Evolutionary conservation across 2,113 vertebrate species (phyloP).

Genomic region (Trichechus manatus): DNA sequence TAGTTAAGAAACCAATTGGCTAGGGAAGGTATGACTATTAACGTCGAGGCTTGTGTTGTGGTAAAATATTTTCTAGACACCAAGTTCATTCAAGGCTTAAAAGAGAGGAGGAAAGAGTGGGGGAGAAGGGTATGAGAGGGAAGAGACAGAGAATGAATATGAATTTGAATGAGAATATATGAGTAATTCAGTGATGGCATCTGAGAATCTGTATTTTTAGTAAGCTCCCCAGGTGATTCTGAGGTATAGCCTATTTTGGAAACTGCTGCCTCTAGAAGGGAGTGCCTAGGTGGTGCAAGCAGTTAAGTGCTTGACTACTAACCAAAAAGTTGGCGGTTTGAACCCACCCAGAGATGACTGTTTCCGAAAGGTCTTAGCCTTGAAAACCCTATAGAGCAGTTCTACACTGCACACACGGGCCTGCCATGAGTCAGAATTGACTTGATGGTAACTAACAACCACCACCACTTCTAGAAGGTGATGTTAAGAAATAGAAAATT

Average conservation of each 20-base stretch:
- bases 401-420: not conserved
- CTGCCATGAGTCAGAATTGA: not conserved
- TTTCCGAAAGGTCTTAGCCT: no score
- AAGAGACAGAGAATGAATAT: not conserved
- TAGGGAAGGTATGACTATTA: not conserved
- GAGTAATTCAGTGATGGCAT: not conserved
- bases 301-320: no score
- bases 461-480: not conserved
- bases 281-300: no score
- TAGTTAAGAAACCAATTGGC: not conserved
- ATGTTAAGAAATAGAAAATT: slow-evolving; percentile 53
- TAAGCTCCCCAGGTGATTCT: not conserved
- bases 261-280: slow-evolving; percentile 17
- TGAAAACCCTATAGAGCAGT: not conserved
- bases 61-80: slow-evolving; percentile 48
- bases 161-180: not conserved
- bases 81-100: slow-evolving; percentile 55
- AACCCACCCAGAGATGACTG: no score
- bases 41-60: slow-evolving; percentile 39
- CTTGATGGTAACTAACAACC: not conserved
- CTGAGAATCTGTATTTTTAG: slow-evolving; percentile 25
- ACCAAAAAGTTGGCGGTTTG: no score
- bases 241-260: not conserved
- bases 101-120: not conserved
- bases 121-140: not conserved